Conservation (phyloP, 2,888 invertebrate genomes). For the Stenotaenia linearis region DNA sequence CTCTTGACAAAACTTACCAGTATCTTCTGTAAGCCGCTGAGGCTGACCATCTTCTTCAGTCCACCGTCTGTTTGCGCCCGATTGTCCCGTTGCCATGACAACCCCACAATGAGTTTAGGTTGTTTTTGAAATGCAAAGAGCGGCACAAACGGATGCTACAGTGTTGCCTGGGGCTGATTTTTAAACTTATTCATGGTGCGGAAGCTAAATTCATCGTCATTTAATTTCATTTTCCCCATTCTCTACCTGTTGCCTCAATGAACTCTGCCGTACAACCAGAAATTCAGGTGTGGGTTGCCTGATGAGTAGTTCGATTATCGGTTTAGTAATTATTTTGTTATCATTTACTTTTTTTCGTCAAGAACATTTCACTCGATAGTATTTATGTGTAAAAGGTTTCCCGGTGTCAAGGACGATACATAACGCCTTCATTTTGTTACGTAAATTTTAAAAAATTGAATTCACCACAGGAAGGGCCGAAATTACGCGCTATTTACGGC, state of each 20-base stretch:
- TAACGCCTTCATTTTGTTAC: neutral
- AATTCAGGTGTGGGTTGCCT: neutral
- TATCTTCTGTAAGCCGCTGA: neutral
- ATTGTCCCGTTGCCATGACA: neutral
- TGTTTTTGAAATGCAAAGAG: neutral
- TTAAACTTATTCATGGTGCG: neutral
- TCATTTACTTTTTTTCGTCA: neutral
- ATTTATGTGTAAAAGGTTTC: neutral
- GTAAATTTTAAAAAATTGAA: neutral
- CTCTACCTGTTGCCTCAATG: neutral
- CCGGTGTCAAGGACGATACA: neutral
- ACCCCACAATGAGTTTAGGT: neutral
- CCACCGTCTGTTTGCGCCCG: neutral
- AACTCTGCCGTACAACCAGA: neutral
- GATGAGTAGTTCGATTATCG: neutral
- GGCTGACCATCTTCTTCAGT: neutral
- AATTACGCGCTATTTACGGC: neutral
- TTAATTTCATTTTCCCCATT: neutral
- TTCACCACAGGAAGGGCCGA: neutral
- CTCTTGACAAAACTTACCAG: neutral
- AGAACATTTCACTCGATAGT: neutral
- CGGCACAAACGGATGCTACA: neutral
- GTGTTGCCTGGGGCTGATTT: neutral
- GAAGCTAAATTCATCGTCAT: neutral
- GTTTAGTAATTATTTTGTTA: neutral